Conservation (phyloP, 2,888 invertebrate species). For the Strigamia maritima region DNA sequence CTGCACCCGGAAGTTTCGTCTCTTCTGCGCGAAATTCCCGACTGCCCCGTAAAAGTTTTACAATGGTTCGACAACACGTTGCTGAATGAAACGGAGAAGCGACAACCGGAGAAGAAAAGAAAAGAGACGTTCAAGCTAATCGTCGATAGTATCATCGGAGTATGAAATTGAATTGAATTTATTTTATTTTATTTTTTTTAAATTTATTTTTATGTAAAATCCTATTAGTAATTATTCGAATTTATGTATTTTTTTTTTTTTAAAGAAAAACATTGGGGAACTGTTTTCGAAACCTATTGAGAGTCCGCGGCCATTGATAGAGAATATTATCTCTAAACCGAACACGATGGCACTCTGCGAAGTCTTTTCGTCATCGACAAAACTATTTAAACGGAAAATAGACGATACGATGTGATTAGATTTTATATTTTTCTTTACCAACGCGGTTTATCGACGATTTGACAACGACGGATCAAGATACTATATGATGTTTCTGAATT, state of each 20-base stretch:
- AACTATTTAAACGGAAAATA: neutral
- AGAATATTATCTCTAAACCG: neutral
- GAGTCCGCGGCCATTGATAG: slow-evolving; percentile 65
- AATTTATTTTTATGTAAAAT: too few species aligned
- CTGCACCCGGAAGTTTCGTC: slow-evolving; percentile 67
- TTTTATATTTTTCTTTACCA: too few species aligned
- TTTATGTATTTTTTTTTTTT: slow-evolving; percentile 39
- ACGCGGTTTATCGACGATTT: too few species aligned
- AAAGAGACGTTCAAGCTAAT: slow-evolving; percentile 75
- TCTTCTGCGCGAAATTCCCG: slow-evolving; percentile 75
- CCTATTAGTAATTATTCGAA: too few species aligned
- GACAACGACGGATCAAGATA: too few species aligned
- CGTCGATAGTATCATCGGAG: slow-evolving; percentile 50
- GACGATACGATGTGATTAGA: too few species aligned
- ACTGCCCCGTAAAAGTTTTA: slow-evolving; percentile 66
- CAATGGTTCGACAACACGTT: slow-evolving; percentile 54
- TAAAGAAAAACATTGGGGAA: slow-evolving; percentile 76
- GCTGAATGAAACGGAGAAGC: slow-evolving; percentile 44
- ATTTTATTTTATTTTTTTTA: neutral
- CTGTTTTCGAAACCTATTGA: slow-evolving; percentile 83
- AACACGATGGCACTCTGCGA: neutral
- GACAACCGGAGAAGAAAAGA: slow-evolving; percentile 81
- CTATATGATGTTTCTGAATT: too few species aligned
- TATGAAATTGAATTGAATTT: too few species aligned
- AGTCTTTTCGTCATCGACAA: neutral